A percentile compares a stretch with the other conserved stretches of the same genome.
Evolutionary conservation across 2,888 invertebrate genomes (phyloP).

Genomic region (Rhyacophila evoluta): DNA sequence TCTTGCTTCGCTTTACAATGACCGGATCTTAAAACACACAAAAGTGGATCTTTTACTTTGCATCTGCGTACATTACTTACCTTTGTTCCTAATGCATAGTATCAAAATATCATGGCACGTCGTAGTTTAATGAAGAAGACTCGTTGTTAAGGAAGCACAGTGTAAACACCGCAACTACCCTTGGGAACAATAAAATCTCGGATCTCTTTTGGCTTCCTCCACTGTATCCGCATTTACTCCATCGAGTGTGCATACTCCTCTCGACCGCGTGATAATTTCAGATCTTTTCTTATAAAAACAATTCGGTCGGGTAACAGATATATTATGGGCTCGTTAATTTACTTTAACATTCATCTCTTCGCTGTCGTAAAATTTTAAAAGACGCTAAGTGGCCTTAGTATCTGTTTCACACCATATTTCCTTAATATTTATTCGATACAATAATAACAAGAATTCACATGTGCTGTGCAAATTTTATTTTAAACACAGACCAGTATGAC

Average conservation of each 20-base stretch:
- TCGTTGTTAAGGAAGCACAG: constrained; percentile 49
- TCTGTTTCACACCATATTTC: too few species aligned
- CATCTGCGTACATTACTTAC: not conserved
- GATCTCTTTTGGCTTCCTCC: constrained; percentile 30
- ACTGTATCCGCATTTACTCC: constrained; percentile 45
- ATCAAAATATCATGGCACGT: not conserved
- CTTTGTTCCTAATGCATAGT: not conserved
- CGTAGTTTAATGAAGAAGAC: constrained; percentile 52
- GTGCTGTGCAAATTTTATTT: too few species aligned
- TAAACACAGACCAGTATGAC: too few species aligned
- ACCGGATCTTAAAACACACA: too few species aligned
- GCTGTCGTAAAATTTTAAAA: not conserved
- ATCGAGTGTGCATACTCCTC: not conserved
- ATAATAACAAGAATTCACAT: too few species aligned
- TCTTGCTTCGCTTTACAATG: too few species aligned
- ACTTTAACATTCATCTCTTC: not conserved
- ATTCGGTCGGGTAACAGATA: not conserved
- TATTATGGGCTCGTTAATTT: not conserved
- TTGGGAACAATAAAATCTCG: constrained; percentile 54
- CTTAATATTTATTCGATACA: too few species aligned
- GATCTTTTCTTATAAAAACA: constrained; percentile 9
- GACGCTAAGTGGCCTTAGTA: not conserved
- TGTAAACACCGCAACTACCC: constrained; percentile 50
- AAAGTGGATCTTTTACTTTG: not conserved
- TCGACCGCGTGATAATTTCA: not conserved